A percentile compares a stretch with the other conserved stretches of the same genome.
Conservation (phyloP, 1,140 invertebrate genomes). For the Drosophila suzukii region DNA sequence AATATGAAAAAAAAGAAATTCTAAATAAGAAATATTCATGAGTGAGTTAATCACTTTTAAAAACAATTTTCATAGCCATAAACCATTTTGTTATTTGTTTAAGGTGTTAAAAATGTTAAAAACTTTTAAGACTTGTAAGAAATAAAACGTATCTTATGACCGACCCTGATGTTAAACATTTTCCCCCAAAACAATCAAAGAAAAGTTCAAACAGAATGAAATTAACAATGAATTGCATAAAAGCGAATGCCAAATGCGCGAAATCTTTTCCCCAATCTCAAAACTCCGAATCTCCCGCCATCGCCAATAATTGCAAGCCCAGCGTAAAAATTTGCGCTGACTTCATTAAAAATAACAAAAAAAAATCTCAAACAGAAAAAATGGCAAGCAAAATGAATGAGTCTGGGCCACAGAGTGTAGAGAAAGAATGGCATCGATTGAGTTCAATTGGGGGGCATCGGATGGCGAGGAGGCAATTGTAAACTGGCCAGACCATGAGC, state of each 20-base stretch:
- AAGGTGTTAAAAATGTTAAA: too few relatives aligned
- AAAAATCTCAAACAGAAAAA: slow-evolving; percentile 27
- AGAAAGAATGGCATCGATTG: slow-evolving; percentile 63
- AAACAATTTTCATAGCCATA: too few relatives aligned
- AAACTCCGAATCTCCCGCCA: not conserved
- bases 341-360: slow-evolving; percentile 62
- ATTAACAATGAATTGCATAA: slow-evolving; percentile 70
- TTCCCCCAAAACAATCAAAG: slow-evolving; percentile 26
- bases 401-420: slow-evolving; percentile 54
- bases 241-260: slow-evolving; percentile 38
- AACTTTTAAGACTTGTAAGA: not conserved
- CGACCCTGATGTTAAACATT: slow-evolving; percentile 1
- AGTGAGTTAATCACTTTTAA: too few relatives aligned
- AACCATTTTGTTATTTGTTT: too few relatives aligned
- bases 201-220: slow-evolving; percentile 42
- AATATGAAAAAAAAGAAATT: too few relatives aligned
- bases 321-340: slow-evolving; percentile 75
- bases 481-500: slow-evolving; percentile 70
- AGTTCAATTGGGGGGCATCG: slow-evolving; percentile 57
- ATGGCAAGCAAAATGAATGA: slow-evolving; percentile 73
- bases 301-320: slow-evolving; percentile 39
- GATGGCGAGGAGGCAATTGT: slow-evolving; percentile 53
- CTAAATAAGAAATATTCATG: too few relatives aligned
- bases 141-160: not conserved
- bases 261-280: slow-evolving; percentile 6